A percentile compares a stretch with the other conserved stretches of the same genome.
Evolutionary conservation across 2,888 invertebrate species (phyloP).

Genomic region (Suillia variegata): DNA sequence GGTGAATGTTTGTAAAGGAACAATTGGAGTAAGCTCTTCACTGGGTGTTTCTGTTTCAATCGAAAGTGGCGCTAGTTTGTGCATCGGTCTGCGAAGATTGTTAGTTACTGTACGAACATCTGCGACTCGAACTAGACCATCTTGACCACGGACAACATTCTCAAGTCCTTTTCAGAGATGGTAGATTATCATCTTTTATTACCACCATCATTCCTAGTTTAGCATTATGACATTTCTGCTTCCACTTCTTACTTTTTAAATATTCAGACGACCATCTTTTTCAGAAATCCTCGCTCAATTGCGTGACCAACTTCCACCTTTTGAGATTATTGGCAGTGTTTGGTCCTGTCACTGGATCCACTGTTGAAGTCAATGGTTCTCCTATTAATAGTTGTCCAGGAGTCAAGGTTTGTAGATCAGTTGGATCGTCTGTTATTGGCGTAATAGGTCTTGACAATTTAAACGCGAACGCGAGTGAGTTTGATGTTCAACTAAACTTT

Average conservation of each 20-base stretch:
- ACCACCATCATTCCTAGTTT: slow-evolving; percentile 11
- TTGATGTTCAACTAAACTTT: too few species aligned
- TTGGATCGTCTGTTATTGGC: slow-evolving; percentile 18
- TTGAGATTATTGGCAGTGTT: neutral
- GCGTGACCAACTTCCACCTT: slow-evolving; percentile 8
- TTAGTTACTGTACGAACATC: slow-evolving; percentile 11
- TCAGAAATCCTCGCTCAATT: slow-evolving; percentile 12
- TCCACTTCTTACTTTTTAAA: slow-evolving; percentile 20
- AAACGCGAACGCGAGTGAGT: too few species aligned
- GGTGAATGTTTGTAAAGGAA: too few species aligned
- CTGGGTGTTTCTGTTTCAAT: neutral
- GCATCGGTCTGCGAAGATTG: slow-evolving; percentile 16
- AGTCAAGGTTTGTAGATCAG: slow-evolving; percentile 18
- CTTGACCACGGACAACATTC: slow-evolving; percentile 7
- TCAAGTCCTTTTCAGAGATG: slow-evolving; percentile 16
- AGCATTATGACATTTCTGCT: slow-evolving; percentile 1
- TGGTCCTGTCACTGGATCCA: neutral
- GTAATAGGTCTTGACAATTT: slow-evolving; percentile 17
- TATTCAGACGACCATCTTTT: slow-evolving; percentile 15
- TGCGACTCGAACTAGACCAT: slow-evolving; percentile 15
- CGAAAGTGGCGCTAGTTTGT: slow-evolving; percentile 14
- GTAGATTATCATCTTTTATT: slow-evolving; percentile 16
- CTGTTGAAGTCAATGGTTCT: slow-evolving; percentile 6
- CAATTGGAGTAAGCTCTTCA: neutral
- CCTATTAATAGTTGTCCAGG: slow-evolving; percentile 9